A percentile compares a stretch with the other conserved stretches of the same genome.
These are phyloP conservation scores for Sycophila texana DNA, from an alignment of 2,888 invertebrate genomes.

Conservation along the genomic window DNA sequence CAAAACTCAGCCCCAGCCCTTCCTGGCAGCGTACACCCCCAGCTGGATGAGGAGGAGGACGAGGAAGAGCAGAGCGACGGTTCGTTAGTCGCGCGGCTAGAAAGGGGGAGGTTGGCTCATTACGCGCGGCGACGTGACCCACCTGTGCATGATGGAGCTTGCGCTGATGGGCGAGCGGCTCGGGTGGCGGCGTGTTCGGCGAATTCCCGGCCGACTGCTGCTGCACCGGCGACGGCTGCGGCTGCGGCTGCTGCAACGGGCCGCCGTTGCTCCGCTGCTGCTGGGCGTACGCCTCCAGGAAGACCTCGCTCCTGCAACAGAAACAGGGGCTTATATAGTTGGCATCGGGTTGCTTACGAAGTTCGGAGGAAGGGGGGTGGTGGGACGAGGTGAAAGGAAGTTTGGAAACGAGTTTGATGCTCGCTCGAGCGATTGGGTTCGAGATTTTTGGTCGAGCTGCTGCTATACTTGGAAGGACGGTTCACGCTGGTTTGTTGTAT, in stretches of 20 bases:
- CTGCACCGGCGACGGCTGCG: conserved; percentile 65
- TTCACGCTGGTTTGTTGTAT: too few relatives aligned
- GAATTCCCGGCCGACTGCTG: conserved; percentile 64
- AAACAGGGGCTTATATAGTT: conserved; percentile 69
- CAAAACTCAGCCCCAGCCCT: neutral
- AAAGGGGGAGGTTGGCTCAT: conserved; percentile 13
- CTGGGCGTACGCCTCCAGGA: conserved; percentile 85
- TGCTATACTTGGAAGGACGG: neutral
- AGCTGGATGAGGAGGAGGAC: neutral
- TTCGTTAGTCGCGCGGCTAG: neutral
- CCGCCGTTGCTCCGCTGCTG: conserved; percentile 70
- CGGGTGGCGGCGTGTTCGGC: conserved; percentile 72
- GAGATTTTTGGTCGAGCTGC: neutral
- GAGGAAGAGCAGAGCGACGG: neutral
- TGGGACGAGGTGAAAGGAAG: neutral
- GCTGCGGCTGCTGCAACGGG: conserved; percentile 65
- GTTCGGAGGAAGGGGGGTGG: neutral
- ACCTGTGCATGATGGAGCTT: conserved; percentile 78
- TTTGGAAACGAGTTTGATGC: neutral
- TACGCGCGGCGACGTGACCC: conserved; percentile 44
- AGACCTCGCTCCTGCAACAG: conserved; percentile 82
- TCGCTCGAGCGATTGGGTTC: conserved; percentile 12
- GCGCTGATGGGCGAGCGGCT: conserved; percentile 76
- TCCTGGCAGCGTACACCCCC: neutral
- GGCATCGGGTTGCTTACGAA: conserved; percentile 15